Evolutionary conservation across 2,113 vertebrate genomes (phyloP), one percentile per base, ranked within the genome.

Genomic region (Semnopithecus entellus): DNA sequence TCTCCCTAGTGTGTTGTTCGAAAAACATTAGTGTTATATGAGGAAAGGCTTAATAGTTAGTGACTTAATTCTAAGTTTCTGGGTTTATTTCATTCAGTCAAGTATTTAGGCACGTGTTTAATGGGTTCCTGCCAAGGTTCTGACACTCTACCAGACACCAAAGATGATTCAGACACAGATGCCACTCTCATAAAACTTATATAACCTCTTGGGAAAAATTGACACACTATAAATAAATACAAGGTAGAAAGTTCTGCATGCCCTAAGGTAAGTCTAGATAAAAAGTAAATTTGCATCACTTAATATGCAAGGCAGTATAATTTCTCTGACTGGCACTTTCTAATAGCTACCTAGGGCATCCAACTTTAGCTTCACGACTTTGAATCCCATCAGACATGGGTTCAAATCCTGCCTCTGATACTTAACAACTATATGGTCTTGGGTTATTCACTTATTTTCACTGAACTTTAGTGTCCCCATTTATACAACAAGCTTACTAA

Each of bases 191-290:
- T 38, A 90, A 84, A 88, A 25, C n/a, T 82, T 87, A 68, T 30
- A 23, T 87, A 75, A 61, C 45, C 35, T 95, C 43, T 78, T 84
- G 14, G 11, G 8, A 38, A 84, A 48, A 57, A 70, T 50, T 50
- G 35, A 72, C 64, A 91, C 90, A 83, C 84, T 73, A 90, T 20
- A 85, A 95, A 90, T 92, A 95, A 75, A 90, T 82, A 57, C 57
- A 89, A 75, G 20, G n/a, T 66, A 78, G 52, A 90, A 93, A 50
- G 10, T 40, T 80, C 11, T 79, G 8, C 61, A 52, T 80, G 9
- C 45, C 40, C 38, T 64, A 66, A 52, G 32, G 76, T 45, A 96
- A 18, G 20, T 73, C 43, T 88, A 43, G 81, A 73, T 70, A 35
- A 82, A 94, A 92, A 86, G 35, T 48, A 2, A 12, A 87, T 70